These are phyloP conservation scores for Gallirallus australis DNA, from an alignment of 2,797 vertebrate species.

Conservation along the genomic window DNA sequence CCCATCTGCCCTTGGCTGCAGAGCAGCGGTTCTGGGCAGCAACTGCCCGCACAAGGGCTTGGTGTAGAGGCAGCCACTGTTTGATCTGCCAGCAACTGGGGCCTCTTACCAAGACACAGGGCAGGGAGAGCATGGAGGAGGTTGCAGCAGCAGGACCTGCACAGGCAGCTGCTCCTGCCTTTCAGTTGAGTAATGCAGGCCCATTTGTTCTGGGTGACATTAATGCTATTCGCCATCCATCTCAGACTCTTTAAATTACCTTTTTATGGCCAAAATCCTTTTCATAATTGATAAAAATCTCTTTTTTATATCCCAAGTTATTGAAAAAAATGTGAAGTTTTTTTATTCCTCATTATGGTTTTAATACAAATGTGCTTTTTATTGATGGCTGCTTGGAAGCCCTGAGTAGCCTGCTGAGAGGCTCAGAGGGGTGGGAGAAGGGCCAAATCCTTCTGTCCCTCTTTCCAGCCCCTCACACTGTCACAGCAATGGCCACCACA, in stretches of 20 bases:
- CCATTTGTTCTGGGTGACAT: conserved; percentile 77
- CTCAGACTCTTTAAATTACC: conserved; percentile 80
- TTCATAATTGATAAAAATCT: conserved; percentile 85
- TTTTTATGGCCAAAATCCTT: conserved; percentile 79
- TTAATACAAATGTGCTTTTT: conserved; percentile 79
- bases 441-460: not conserved
- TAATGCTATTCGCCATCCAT: conserved; percentile 75
- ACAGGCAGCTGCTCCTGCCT: not conserved
- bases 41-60: fast-evolving
- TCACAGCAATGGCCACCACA: not conserved
- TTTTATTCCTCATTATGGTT: conserved; percentile 77
- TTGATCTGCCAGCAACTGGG: not conserved
- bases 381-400: conserved; percentile 70
- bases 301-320: conserved; percentile 76
- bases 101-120: not conserved
- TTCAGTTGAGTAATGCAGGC: conserved; percentile 65
- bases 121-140: not conserved
- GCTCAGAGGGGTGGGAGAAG: not conserved
- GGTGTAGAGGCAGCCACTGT: not conserved
- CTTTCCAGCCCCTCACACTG: not conserved
- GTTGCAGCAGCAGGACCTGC: not conserved
- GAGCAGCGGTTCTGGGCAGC: not conserved
- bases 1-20: not conserved
- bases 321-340: conserved; percentile 59
- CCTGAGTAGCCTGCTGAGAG: not conserved